These are phyloP conservation scores for Aspiorhynchus laticeps DNA, from an alignment of 2,113 vertebrate species.

Conservation along the genomic window DNA sequence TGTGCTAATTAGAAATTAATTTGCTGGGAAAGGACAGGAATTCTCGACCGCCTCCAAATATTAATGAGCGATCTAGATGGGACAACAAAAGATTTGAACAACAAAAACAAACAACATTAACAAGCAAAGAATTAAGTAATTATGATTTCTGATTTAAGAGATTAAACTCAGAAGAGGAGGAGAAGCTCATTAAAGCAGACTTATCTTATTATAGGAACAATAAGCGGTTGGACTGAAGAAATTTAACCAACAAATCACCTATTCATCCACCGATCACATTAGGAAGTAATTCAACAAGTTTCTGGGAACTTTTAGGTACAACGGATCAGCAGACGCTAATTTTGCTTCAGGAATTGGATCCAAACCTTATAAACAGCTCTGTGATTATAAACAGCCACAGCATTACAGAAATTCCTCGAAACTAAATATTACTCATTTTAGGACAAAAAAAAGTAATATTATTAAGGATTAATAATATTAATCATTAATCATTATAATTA, in stretches of 20 bases:
- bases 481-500: neutral
- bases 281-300: neutral
- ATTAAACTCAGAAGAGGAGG: neutral
- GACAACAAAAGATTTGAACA: neutral
- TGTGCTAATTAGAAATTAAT: slow-evolving; percentile 51
- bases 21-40: slow-evolving; percentile 9
- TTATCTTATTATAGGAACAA: slow-evolving; percentile 32
- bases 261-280: slow-evolving; percentile 11
- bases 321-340: neutral
- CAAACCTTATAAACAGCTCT: neutral
- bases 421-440: neutral
- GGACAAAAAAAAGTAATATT: no score
- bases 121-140: neutral
- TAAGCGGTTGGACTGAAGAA: neutral
- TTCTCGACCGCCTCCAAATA: slow-evolving; percentile 6
- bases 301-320: slow-evolving; percentile 3
- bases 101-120: neutral
- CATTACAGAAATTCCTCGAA: neutral
- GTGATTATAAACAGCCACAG: neutral
- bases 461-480: no score
- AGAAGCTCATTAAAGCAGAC: slow-evolving; percentile 18
- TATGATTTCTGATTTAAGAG: slow-evolving; percentile 3
- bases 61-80: neutral
- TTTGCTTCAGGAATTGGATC: neutral
- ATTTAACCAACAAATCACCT: slow-evolving; percentile 12